These are phyloP conservation scores for Lucilia sericata DNA, from an alignment of 1,140 invertebrate species.

Conservation along the genomic window DNA sequence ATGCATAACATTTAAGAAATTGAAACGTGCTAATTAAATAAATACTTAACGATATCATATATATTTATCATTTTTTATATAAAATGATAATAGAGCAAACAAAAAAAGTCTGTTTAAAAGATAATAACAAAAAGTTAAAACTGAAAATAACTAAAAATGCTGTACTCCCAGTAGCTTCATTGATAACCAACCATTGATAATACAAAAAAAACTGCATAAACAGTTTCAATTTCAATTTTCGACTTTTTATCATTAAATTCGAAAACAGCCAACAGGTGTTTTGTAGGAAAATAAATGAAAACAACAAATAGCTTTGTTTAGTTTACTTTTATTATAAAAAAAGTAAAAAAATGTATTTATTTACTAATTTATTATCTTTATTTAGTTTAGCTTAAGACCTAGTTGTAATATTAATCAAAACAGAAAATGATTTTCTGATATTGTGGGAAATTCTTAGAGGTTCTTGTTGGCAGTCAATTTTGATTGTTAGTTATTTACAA, in stretches of 20 bases:
- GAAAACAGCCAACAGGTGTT: constrained; percentile 15
- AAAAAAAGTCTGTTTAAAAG: not conserved
- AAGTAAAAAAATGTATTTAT: too few species aligned
- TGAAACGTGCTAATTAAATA: constrained; percentile 20
- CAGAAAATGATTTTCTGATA: too few species aligned
- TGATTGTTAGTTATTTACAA: too few species aligned
- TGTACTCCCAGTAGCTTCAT: constrained; percentile 22
- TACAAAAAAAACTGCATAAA: not conserved
- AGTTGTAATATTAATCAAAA: too few species aligned
- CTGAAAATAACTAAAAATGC: not conserved
- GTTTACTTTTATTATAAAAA: too few species aligned
- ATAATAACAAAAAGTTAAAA: not conserved
- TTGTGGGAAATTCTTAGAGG: too few species aligned
- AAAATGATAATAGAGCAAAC: not conserved
- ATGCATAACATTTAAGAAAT: not conserved
- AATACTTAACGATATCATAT: not conserved
- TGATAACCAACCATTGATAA: constrained; percentile 37
- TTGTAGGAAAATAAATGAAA: too few species aligned
- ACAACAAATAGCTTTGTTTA: too few species aligned
- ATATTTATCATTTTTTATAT: not conserved
- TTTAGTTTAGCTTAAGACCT: too few species aligned
- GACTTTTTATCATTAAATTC: too few species aligned
- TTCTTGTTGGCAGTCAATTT: too few species aligned
- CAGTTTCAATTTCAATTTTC: not conserved
- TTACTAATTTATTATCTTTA: too few species aligned